These are phyloP conservation scores for Ectropis grisescens DNA, from an alignment of 1,140 invertebrate species.

Conservation along the genomic window DNA sequence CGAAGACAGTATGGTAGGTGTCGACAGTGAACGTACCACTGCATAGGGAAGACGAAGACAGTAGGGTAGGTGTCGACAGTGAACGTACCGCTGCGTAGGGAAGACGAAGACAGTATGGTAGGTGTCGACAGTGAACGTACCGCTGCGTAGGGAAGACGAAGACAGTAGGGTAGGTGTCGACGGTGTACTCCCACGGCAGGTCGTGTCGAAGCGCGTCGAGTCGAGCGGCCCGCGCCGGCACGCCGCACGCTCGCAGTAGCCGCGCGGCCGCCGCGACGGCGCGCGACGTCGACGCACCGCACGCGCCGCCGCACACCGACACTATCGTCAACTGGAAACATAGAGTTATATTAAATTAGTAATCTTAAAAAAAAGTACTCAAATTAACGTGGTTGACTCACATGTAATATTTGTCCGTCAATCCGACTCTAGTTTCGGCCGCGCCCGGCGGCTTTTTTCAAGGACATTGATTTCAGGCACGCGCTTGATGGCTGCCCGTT, in stretches of 20 bases:
- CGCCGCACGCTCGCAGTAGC: slow-evolving; percentile 35
- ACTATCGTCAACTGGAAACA: slow-evolving; percentile 81
- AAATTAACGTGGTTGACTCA: too few species aligned
- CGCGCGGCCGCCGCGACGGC: slow-evolving; percentile 58
- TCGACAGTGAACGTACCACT: slow-evolving; percentile 82
- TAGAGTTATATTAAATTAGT: too few species aligned
- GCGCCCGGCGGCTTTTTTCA: too few species aligned
- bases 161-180: slow-evolving; percentile 80
- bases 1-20: too few species aligned
- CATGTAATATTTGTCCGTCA: too few species aligned
- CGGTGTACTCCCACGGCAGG: slow-evolving; percentile 85
- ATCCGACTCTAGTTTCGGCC: too few species aligned
- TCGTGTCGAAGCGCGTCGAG: slow-evolving; percentile 87
- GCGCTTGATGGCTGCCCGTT: too few species aligned
- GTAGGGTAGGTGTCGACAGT: too few species aligned
- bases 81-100: slow-evolving; percentile 28
- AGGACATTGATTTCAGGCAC: too few species aligned
- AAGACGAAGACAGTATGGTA: slow-evolving; percentile 82
- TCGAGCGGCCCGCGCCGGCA: slow-evolving; percentile 70
- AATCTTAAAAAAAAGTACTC: too few species aligned
- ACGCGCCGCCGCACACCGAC: slow-evolving; percentile 80
- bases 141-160: slow-evolving; percentile 71
- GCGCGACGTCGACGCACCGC: slow-evolving; percentile 76
- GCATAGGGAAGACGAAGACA: slow-evolving; percentile 72
- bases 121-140: slow-evolving; percentile 78